Base-by-base conservation (phyloP, 2,797 vertebrate species). In the Paratrypauchen microcephalus region DNA sequence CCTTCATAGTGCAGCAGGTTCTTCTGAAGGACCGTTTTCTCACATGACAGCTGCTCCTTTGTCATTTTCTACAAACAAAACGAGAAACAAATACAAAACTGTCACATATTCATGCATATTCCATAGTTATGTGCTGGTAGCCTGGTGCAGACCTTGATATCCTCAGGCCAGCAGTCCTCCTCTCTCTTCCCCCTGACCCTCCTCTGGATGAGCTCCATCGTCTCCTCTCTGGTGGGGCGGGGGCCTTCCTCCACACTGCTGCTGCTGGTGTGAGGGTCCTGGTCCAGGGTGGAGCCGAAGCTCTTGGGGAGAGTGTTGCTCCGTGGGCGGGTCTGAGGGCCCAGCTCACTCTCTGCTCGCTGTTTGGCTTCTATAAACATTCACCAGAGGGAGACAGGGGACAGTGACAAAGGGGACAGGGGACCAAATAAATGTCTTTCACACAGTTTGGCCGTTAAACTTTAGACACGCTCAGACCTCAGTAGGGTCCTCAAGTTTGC, bases 241-340 rank as follows among this genome's bases (percentile, higher is more conserved):
- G 92, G 94, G 68, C 82, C 92, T 68, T 86, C 68, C 73, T 66
- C 86, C 65, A 90, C 95, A 80, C 64, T 93, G 41, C 11, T 2
- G 78, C 78, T 41, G 32, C 95, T 95, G 58, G 58, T 32, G 16
- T 90, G 85, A 66, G 89, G 74, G 19, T 92, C 87, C 60, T 97
- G 96, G 75, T 97, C 96, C 86, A 99, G 91, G 13, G 95, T 97
- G 72, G 97, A 99, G 68, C 97, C 97, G 67, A 99, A 99, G 89
- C 97, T 99, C 88, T 98, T 99, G 88, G 97, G 97, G 86, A 99
- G 94, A 50, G 97, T 99, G 92, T 99, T 98, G 89, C 97, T 99
- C 48, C 97, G 94, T 26, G 96, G 97, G 58, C 97, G 96, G 52
- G 95, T 88, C 83, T 95, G 95, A 73, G 96, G 95, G 74, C 94